Conservation (phyloP, 1,140 invertebrate species). For the Schlechtendalia chinensis region DNA sequence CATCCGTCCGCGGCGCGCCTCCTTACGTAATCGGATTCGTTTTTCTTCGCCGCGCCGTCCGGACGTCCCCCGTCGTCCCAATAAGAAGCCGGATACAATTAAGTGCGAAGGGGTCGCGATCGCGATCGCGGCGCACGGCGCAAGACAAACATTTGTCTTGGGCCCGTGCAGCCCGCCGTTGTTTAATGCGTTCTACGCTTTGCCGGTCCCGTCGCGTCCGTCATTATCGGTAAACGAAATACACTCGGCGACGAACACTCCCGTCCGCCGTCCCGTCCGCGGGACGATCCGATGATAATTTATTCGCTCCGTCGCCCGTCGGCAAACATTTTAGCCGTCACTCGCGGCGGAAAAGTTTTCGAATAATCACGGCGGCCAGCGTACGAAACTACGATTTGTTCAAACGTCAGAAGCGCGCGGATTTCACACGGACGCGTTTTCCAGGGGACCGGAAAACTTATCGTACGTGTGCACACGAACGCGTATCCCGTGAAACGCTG, state of each 20-base stretch:
- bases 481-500: too few species aligned
- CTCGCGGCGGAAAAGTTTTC: neutral
- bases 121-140: neutral
- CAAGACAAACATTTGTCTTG: constrained; percentile 47
- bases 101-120: constrained; percentile 10
- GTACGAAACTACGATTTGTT: neutral
- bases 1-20: too few species aligned
- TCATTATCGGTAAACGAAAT: constrained; percentile 35
- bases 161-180: neutral
- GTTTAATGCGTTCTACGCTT: constrained; percentile 48
- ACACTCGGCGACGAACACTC: neutral
- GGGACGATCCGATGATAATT: constrained; percentile 20
- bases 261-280: neutral
- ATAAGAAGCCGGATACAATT: constrained; percentile 35
- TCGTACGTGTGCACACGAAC: too few species aligned
- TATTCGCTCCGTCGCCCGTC: constrained; percentile 7
- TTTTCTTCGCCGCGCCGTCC: neutral
- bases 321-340: constrained; percentile 8
- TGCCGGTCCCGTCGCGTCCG: constrained; percentile 45
- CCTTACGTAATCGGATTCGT: neutral
- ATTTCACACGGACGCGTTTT: too few species aligned
- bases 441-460: too few species aligned
- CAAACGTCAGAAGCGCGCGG: neutral
- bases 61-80: too few species aligned
- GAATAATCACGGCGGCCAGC: neutral